phyloP scores from a whole-genome alignment of 2,113 vertebrate genomes.

The Rostratula benghalensis region DNA sequence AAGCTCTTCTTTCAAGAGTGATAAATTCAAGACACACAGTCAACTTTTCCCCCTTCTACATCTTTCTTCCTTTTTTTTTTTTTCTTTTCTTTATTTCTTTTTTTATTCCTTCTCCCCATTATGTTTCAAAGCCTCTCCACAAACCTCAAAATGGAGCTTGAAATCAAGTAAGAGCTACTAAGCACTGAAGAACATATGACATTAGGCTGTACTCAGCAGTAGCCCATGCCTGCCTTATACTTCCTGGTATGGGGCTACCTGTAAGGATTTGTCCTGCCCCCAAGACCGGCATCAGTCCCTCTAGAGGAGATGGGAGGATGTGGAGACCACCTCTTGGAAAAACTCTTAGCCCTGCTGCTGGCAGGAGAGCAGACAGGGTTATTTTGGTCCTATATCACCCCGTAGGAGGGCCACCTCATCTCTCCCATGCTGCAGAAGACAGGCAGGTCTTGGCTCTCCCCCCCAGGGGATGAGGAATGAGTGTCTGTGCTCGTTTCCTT shows the following conservation, averaged over 20 bases:
- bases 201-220: not conserved
- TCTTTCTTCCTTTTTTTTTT: not conserved
- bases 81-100: not conserved
- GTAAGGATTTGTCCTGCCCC: not conserved
- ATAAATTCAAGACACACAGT: conserved; percentile 59
- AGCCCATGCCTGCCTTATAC: not conserved
- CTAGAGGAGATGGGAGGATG: not conserved
- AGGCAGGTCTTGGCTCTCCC: not conserved
- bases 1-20: conserved; percentile 61
- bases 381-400: not conserved
- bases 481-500: not conserved
- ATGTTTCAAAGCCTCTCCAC: not conserved
- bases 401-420: not conserved
- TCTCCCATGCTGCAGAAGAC: not conserved
- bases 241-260: not conserved
- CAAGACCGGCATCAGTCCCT: not conserved
- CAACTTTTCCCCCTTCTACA: conserved; percentile 25
- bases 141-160: not conserved
- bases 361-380: not conserved
- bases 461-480: not conserved
- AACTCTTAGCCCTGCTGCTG: not conserved
- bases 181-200: not conserved
- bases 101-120: not conserved
- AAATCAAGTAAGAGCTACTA: not conserved
- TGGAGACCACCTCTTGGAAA: not conserved